Evolutionary conservation across 2,888 invertebrate species (phyloP).

Genomic region (Pseudanteris insignis): DNA sequence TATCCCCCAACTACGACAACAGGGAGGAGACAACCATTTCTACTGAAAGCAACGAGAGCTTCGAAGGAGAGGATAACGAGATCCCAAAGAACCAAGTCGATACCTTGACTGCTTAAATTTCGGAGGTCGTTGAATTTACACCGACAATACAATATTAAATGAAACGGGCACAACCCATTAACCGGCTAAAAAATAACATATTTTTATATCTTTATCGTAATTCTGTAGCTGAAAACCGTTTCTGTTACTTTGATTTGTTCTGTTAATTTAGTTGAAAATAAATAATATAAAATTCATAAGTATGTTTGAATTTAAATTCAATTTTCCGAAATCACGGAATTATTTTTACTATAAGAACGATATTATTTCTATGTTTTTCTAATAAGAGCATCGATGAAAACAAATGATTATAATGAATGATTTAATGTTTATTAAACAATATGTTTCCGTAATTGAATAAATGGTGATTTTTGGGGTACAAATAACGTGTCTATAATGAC

Average conservation of each 20-base stretch:
- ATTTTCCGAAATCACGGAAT: too few relatives aligned
- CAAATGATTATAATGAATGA: too few relatives aligned
- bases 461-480: slow-evolving; percentile 15
- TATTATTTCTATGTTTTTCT: neutral
- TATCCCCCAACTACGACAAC: slow-evolving; percentile 15
- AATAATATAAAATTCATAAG: too few relatives aligned
- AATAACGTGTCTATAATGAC: slow-evolving; percentile 2
- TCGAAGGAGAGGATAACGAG: slow-evolving; percentile 63
- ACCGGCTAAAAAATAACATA: neutral
- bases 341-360: too few relatives aligned
- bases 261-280: too few relatives aligned
- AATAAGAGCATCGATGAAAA: too few relatives aligned
- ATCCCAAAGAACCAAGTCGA: slow-evolving; percentile 59
- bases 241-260: slow-evolving; percentile 3
- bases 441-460: neutral
- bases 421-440: too few relatives aligned
- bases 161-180: slow-evolving; percentile 1
- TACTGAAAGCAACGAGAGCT: slow-evolving; percentile 56
- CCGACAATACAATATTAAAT: neutral
- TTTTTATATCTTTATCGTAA: too few relatives aligned
- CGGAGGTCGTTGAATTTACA: neutral
- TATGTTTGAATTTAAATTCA: too few relatives aligned
- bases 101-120: slow-evolving; percentile 53
- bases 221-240: neutral
- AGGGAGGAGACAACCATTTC: slow-evolving; percentile 47